These are phyloP conservation scores for Ceratosolen fusciceps DNA, from an alignment of 1,140 invertebrate genomes.

Conservation along the genomic window DNA sequence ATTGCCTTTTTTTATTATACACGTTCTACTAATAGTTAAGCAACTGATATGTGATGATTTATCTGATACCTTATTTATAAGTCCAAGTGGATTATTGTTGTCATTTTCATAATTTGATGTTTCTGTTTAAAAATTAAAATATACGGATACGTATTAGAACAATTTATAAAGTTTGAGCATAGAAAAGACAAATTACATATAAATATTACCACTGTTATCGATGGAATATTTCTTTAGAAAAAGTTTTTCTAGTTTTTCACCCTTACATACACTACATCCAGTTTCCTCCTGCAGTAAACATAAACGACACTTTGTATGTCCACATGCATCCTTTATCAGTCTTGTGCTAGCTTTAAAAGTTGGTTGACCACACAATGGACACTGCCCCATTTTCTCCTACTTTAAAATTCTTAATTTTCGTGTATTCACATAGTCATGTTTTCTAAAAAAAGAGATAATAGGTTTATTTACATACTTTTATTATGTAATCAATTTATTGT, in stretches of 20 bases:
- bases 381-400: conserved; percentile 50
- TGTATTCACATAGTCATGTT: conserved; percentile 22
- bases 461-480: not conserved
- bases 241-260: conserved; percentile 20
- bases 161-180: not conserved
- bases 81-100: not conserved
- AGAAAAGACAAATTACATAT: not conserved
- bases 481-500: not conserved
- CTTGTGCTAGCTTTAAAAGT: conserved; percentile 61
- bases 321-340: conserved; percentile 64
- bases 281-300: conserved; percentile 66
- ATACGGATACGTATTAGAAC: not conserved
- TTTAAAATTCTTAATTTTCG: not conserved
- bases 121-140: not conserved
- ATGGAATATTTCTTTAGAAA: conserved; percentile 44
- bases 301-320: conserved; percentile 66
- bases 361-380: conserved; percentile 63
- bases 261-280: conserved; percentile 62
- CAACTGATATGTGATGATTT: conserved; percentile 6
- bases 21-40: not conserved
- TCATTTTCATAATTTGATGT: not conserved
- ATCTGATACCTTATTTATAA: conserved; percentile 4
- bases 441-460: not conserved
- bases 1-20: not conserved
- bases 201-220: conserved; percentile 53